Evolutionary conservation across 2,888 invertebrate genomes (phyloP).

Genomic region (Hyposoter didymator): DNA sequence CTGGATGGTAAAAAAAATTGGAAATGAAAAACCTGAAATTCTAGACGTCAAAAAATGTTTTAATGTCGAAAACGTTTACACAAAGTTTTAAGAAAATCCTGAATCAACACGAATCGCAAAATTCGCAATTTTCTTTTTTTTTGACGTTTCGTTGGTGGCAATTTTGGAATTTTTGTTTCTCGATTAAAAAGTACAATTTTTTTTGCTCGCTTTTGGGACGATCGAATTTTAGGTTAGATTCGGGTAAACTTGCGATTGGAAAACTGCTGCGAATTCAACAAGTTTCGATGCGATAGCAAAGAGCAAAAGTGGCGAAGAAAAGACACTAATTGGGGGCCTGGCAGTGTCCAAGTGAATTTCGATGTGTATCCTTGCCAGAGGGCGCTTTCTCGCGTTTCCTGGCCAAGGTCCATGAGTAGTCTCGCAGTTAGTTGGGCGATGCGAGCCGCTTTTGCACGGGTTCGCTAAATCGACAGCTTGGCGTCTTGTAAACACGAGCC

Average conservation of each 20-base stretch:
- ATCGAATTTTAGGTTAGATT: constrained; percentile 72
- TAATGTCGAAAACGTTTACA: no score
- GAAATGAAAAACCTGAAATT: no score
- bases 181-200: neutral
- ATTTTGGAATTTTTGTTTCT: neutral
- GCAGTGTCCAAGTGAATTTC: constrained; percentile 5
- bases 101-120: no score
- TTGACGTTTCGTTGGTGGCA: no score
- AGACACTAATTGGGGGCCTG: neutral
- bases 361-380: constrained; percentile 8
- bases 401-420: constrained; percentile 31
- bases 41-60: no score
- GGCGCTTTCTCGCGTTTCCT: constrained; percentile 7
- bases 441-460: constrained; percentile 62
- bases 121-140: no score
- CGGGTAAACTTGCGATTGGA: constrained; percentile 34
- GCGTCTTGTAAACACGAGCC: constrained; percentile 82
- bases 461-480: constrained; percentile 81
- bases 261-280: neutral
- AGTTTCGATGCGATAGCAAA: neutral
- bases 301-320: neutral
- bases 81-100: no score
- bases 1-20: no score
- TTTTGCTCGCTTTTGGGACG: constrained; percentile 58
- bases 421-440: constrained; percentile 24